Percentiles rank a stretch among this genome's conserved stretches.
These are phyloP conservation scores for Nomada goodeniana DNA, from an alignment of 2,888 invertebrate genomes.

Conservation along the genomic window DNA sequence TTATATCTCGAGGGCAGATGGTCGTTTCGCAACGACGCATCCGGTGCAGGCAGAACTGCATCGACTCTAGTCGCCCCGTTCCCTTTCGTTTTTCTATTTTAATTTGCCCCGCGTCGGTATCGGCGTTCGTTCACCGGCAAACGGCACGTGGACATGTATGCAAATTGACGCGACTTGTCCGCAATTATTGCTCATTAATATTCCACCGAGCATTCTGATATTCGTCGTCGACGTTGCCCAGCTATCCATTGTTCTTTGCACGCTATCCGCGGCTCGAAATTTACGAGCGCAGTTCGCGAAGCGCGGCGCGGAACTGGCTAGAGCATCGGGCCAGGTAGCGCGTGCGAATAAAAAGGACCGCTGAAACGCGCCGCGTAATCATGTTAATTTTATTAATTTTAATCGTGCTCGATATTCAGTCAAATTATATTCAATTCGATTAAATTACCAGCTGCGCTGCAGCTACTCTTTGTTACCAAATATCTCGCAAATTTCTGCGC, in stretches of 20 bases:
- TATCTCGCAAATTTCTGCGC: too few relatives aligned
- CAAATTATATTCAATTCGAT: too few relatives aligned
- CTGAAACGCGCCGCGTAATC: too few relatives aligned
- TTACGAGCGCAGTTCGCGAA: too few relatives aligned
- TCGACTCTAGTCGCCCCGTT: conserved; percentile 21
- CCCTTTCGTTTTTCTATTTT: background rate
- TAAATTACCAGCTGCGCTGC: too few relatives aligned
- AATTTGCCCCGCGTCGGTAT: background rate
- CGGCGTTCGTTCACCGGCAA: background rate
- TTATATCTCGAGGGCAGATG: conserved; percentile 74
- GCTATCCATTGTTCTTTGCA: background rate
- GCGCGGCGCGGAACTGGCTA: too few relatives aligned
- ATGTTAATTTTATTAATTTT: too few relatives aligned
- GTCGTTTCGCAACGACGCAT: conserved; percentile 73
- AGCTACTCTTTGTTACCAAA: too few relatives aligned
- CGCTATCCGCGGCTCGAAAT: too few relatives aligned
- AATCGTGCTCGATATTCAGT: too few relatives aligned
- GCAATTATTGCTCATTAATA: conserved; percentile 50
- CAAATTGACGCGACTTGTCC: conserved; percentile 38
- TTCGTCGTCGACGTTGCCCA: conserved; percentile 18
- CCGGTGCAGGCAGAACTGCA: conserved; percentile 68
- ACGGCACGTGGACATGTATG: conserved; percentile 32
- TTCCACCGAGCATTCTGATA: conserved; percentile 14
- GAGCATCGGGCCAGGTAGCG: too few relatives aligned
- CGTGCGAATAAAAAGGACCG: background rate